Evolutionary conservation across 2,888 invertebrate species (phyloP), one percentile per base, ranked within the genome.

Genomic region (Pristionchus mayeri): DNA sequence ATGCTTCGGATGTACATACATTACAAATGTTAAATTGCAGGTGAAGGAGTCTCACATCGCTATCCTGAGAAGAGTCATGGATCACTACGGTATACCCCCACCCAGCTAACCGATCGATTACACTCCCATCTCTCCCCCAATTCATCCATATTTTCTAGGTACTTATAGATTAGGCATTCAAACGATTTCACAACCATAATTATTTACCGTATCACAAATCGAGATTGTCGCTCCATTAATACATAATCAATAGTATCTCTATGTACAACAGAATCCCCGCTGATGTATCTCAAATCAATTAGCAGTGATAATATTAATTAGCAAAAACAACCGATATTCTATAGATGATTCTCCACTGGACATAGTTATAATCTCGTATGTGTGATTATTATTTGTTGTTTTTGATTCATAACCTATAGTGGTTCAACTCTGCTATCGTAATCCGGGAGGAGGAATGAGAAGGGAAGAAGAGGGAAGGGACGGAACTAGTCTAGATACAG

Each of bases 401-500:
- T 34, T 16, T 50, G 76, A 78, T 21, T 50, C 30, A 78, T 50
- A 78, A 78, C 40, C 71, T 71, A 71, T 40, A 44, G 71, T 71
- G 16, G 21, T 4, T 71, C 27, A 21, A 24, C 7, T 50, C 18
- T 48, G 50, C 57, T 80, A 80, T 57, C 57, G 80, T 80, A 80
- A 80, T 80, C 80, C 34, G n/a, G 37, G 80, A 80, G 13, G 37
- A 37, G 80, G 80, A 57, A 80, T 52, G 54, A 21, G 50, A 27
- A 34, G 78, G 44, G 78, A n/a, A n/a, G 78, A 52, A 30, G 27
- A n/a, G n/a, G 54, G 24, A 54, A 24, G 13, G 9, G 34, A 63
- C 16, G 2, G 75, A 1, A 34, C 37, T 52, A 71, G 52, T 84
- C 84, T 37, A 84, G 75, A 52, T n/a, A 84, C 52, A 85, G 82